Conservation (phyloP, 2,888 invertebrate species). For the Orchestes rusci region DNA sequence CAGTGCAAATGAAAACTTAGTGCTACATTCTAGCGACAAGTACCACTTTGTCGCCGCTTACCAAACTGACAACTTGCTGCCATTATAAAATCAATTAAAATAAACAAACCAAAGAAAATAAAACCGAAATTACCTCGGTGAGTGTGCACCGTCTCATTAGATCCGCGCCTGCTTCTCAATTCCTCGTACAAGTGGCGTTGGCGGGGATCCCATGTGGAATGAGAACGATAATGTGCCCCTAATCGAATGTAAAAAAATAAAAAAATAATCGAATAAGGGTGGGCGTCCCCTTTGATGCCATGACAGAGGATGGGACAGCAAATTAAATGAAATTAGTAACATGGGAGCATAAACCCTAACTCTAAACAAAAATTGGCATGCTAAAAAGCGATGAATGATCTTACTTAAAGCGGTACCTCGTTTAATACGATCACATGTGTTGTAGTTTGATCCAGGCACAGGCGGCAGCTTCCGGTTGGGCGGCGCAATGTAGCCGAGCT, state of each 20-base stretch:
- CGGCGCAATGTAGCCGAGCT: slow-evolving; percentile 87
- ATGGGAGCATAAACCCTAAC: no score
- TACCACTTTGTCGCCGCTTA: no score
- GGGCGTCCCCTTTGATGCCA: slow-evolving; percentile 17
- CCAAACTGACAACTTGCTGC: no score
- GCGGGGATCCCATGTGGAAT: slow-evolving; percentile 85
- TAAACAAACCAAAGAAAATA: slow-evolving; percentile 9
- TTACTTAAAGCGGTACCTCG: slow-evolving; percentile 89
- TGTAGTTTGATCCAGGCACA: slow-evolving; percentile 88
- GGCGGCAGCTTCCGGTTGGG: slow-evolving; percentile 89
- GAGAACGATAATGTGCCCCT: slow-evolving; percentile 47
- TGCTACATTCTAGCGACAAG: no score
- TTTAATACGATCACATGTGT: slow-evolving; percentile 89
- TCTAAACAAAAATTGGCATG: slow-evolving; percentile 24
- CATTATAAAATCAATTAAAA: slow-evolving; percentile 9
- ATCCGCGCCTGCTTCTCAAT: slow-evolving; percentile 65
- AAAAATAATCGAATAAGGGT: no score
- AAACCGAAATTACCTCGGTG: slow-evolving; percentile 40
- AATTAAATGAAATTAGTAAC: slow-evolving; percentile 14
- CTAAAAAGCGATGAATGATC: slow-evolving; percentile 38
- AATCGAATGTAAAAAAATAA: no score
- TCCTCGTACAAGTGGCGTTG: slow-evolving; percentile 80
- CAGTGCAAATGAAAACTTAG: no score
- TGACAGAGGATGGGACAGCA: no score
- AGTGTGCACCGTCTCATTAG: slow-evolving; percentile 60